Evolutionary conservation across 1,140 invertebrate genomes (phyloP).

Genomic region (Philotrypesis tridentata): DNA sequence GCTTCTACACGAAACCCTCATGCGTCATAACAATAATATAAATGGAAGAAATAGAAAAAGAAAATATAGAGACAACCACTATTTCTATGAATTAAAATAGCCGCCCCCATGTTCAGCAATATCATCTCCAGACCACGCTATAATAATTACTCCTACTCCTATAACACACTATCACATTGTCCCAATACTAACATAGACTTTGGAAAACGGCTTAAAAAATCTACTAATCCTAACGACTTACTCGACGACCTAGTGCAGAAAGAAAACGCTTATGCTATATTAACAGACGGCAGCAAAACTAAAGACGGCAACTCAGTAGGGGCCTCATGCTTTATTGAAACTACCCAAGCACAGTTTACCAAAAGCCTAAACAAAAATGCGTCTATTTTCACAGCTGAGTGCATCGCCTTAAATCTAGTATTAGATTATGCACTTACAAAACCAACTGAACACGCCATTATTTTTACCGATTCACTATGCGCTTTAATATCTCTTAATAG

Average conservation of each 20-base stretch:
- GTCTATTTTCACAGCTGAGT: constrained; percentile 15
- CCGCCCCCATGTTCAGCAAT: not conserved
- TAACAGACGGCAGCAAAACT: constrained; percentile 26
- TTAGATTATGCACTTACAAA: not conserved
- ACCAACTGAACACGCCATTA: not conserved
- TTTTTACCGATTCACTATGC: not conserved
- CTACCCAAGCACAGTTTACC: not conserved
- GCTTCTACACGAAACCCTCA: not conserved
- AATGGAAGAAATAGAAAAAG: too few species aligned
- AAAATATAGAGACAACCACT: not conserved
- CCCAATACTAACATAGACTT: not conserved
- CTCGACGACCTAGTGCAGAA: not conserved
- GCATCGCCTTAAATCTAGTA: not conserved
- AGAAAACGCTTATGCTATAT: not conserved
- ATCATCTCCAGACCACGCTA: not conserved
- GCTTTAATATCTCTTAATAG: not conserved
- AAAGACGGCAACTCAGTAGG: not conserved
- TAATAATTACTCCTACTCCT: not conserved
- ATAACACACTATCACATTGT: not conserved
- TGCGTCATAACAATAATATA: too few species aligned
- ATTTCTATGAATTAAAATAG: not conserved
- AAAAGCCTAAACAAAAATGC: not conserved
- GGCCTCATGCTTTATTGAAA: not conserved
- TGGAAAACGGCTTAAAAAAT: not conserved
- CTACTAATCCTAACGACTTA: not conserved